A percentile compares a stretch with the other conserved stretches of the same genome.
These are phyloP conservation scores for Distichodus sexfasciatus DNA, from an alignment of 2,797 vertebrate genomes.

Conservation along the genomic window DNA sequence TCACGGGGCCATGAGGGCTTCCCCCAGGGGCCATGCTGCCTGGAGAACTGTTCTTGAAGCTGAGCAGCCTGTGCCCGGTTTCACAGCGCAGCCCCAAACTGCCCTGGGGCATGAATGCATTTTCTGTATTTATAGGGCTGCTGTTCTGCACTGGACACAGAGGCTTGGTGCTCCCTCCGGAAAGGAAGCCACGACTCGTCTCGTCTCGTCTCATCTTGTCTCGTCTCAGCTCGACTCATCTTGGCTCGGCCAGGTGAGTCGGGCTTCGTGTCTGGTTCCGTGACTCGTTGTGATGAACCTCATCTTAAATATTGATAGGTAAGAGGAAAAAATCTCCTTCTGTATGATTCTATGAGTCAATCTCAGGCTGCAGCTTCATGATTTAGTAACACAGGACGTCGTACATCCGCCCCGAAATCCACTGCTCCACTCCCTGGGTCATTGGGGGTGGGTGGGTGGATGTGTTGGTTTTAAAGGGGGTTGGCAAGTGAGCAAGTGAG, in stretches of 20 bases:
- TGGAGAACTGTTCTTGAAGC: slow-evolving; percentile 69
- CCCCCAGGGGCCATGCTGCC: slow-evolving; percentile 64
- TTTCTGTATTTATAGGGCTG: slow-evolving; percentile 65
- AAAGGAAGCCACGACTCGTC: slow-evolving; percentile 37
- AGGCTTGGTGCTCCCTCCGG: slow-evolving; percentile 25
- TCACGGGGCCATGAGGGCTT: slow-evolving; percentile 63
- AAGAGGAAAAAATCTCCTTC: background rate
- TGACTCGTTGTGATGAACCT: slow-evolving; percentile 22
- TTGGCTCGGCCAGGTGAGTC: too few species aligned
- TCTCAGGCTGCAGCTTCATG: slow-evolving; percentile 24
- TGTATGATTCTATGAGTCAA: background rate
- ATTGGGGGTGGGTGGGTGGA: background rate
- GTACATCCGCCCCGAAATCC: slow-evolving; percentile 7
- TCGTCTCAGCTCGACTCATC: too few species aligned
- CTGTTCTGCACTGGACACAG: slow-evolving; percentile 53
- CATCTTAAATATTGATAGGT: slow-evolving; percentile 37
- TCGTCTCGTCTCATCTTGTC: too few species aligned
- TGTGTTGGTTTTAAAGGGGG: too few species aligned
- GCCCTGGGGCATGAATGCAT: slow-evolving; percentile 77
- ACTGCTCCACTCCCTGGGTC: background rate
- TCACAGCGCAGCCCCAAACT: slow-evolving; percentile 74
- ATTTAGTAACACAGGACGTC: slow-evolving; percentile 28
- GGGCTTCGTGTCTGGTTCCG: background rate
- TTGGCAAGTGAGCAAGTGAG: too few species aligned
- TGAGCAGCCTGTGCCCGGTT: slow-evolving; percentile 65